Evolutionary conservation across 2,888 invertebrate genomes (phyloP), one percentile per base, ranked within the genome.

Genomic region (Opisthograptis luteolata): DNA sequence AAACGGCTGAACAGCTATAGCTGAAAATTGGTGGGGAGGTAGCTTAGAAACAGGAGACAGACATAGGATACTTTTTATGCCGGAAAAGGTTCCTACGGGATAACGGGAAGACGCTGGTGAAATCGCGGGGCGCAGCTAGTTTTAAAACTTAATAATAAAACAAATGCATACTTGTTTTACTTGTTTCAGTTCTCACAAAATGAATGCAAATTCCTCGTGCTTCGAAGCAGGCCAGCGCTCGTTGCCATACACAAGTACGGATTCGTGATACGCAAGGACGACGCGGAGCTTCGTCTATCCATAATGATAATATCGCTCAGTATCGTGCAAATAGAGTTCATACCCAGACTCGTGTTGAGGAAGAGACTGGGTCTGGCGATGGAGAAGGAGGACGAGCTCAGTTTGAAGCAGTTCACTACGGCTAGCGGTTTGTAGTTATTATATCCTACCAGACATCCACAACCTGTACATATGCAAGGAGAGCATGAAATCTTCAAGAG

Each of bases 141-240:
- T n/a, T n/a, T n/a, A n/a, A n/a, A n/a, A n/a, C n/a, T n/a, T n/a
- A n/a, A n/a, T n/a, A n/a, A n/a, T n/a, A n/a, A n/a, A n/a, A n/a
- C n/a, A n/a, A n/a, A n/a, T 28, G 9, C 9, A 13, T 1, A 3
- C 5, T 13, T 28, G 13, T 7, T 1, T 28, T 27, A 0, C 2
- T 12, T 2, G 6, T 30, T 55, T 70, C 70, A 88, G 88, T 82
- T 85, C 60, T 64, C 66, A 1, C 46, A 63, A 25, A 48, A 72
- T 3, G 72, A 77, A 54, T 89, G 89, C 67, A 84, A 73, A 31
- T 87, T 88, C 58, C 59, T 88, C 0, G 81, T 85, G 0, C 60
- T 81, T 1, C 64, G 81, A 2, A 58, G 69, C 20, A 67, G 73
- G 0, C 25, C 57, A 0, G 84, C 85, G 0, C 58, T 89, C 0